These are phyloP conservation scores for Agrilus cyanescens DNA, from an alignment of 2,888 invertebrate genomes.

Conservation along the genomic window DNA sequence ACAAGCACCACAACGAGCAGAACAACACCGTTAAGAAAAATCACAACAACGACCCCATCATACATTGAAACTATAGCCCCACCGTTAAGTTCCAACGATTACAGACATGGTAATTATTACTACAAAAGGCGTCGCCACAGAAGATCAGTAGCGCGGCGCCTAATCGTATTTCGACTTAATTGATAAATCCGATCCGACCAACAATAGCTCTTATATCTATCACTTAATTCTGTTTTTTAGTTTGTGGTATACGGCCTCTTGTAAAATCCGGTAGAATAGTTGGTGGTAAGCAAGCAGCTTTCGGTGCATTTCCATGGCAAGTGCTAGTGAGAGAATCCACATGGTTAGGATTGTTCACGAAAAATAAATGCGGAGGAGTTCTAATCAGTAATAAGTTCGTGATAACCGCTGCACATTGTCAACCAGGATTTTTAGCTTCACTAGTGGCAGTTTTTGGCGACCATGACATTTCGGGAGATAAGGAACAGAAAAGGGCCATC, in stretches of 20 bases:
- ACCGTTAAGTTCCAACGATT: constrained; percentile 12
- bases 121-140: neutral
- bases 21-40: constrained; percentile 21
- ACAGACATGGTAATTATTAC: constrained; percentile 16
- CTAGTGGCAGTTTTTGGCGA: constrained; percentile 86
- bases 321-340: constrained; percentile 84
- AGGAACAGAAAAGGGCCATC: constrained; percentile 64
- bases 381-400: constrained; percentile 80
- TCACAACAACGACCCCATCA: constrained; percentile 18
- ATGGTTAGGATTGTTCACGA: constrained; percentile 86
- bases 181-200: neutral
- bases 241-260: constrained; percentile 77
- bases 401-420: constrained; percentile 89
- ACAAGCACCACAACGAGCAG: constrained; percentile 30
- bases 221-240: constrained; percentile 39
- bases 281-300: constrained; percentile 75
- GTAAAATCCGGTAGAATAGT: constrained; percentile 73
- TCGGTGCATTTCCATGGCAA: constrained; percentile 91
- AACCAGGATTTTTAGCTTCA: constrained; percentile 84
- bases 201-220: neutral
- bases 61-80: constrained; percentile 16
- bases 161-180: neutral
- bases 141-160: no score
- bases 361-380: constrained; percentile 91
- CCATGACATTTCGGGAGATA: constrained; percentile 76